Evolutionary conservation across 30 jellyfish, hydroid and myxozoan species (phyloP), one percentile per base, ranked within the genome.

Genomic region (Rhopilema esculentum): DNA sequence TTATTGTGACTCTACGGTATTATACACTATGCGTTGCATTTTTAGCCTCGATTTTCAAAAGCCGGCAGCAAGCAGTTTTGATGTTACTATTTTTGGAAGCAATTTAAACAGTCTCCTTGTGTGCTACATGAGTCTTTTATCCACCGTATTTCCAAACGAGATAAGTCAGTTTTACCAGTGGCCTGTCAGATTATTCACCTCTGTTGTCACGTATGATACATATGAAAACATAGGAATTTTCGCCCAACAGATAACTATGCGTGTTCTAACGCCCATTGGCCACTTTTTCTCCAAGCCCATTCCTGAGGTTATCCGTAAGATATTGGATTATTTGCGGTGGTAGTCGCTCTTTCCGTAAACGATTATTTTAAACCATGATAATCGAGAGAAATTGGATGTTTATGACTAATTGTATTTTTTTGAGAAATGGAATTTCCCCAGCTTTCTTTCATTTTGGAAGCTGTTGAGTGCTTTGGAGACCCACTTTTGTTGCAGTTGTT

Each of bases 321-420:
- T 23, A 33, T 71, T 71, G 52, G 82, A 27, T 71, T 71, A 71
- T 71, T 71, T 22, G 82, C 52, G 82, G 82, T n/a, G 77, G 23
- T 28, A 23, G 30, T 18, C 21, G 77, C 77, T 32, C 33, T 23
- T 66, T 66, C 33, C 33, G 77, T 66, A 23, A 23, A 40, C 57
- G 77, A 66, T 66, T 66, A 66, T 66, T 19, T 66, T 23, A 6
- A 66, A 66, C 77, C 77, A 66, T 66, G 77, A 66, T 66, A 66
- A 66, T 23, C 57, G 57, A 23, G 50, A 66, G 23, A 32, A 66
- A 23, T 66, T 66, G 50, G 77, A 66, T 66, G 77, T 66, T 66
- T 66, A 66, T 66, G 33, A 23, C 77, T 66, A 66, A 66, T 66
- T 66, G 77, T 66, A 66, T 66, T 66, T 66, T 32, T 8, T 66